A percentile compares a stretch with the other conserved stretches of the same genome.
Evolutionary conservation across 2,113 vertebrate genomes (phyloP).

Genomic region (Apodemus speciosus): DNA sequence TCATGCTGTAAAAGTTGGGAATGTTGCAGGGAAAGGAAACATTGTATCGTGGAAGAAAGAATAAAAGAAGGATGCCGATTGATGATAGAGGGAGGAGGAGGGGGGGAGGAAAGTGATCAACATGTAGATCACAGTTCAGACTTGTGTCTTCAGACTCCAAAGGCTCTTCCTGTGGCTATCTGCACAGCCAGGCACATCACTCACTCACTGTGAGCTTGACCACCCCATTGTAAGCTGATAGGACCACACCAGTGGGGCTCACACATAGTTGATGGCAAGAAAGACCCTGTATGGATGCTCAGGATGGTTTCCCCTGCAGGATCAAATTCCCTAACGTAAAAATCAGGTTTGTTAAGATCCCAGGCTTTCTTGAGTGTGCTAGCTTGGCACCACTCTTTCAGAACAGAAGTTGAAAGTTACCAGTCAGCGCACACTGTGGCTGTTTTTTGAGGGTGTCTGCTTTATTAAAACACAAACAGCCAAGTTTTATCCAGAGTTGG

Average conservation of each 20-base stretch:
- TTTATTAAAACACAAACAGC: not conserved
- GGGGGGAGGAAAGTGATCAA: not conserved
- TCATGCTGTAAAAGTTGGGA: not conserved
- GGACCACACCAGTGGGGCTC: not conserved
- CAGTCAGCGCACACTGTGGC: no score
- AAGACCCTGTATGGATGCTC: not conserved
- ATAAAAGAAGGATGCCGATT: not conserved
- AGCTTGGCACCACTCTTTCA: not conserved
- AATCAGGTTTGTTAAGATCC: not conserved
- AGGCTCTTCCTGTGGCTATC: not conserved
- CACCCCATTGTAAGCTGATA: not conserved
- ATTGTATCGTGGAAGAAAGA: not conserved
- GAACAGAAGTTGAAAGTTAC: no score
- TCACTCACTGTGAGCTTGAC: not conserved
- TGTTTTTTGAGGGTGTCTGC: not conserved
- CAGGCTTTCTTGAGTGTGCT: not conserved
- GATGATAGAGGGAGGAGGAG: not conserved
- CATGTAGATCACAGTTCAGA: no score
- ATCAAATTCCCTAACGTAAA: not conserved
- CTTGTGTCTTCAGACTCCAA: not conserved
- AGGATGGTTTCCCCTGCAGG: no score
- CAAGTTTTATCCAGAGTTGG: not conserved
- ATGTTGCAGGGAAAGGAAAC: not conserved
- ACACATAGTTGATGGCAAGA: not conserved
- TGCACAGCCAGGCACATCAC: not conserved